Evolutionary conservation across 2,113 vertebrate species (phyloP).

Genomic region (Asarcornis scutulata): DNA sequence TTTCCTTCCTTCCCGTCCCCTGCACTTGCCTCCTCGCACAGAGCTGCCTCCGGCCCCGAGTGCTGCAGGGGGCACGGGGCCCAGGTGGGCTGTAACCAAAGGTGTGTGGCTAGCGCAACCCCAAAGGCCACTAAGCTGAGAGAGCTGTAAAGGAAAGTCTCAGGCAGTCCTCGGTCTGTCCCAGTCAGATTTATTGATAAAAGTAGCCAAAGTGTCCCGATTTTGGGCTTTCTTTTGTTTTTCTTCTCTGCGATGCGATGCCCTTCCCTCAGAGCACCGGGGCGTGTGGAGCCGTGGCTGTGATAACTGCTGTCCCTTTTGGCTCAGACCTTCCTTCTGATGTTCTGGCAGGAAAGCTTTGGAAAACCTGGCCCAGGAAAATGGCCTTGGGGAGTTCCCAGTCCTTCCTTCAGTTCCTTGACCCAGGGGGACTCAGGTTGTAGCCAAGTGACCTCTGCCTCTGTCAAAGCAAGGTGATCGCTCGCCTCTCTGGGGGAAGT

Average conservation of each 20-base stretch:
- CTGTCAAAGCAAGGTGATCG: accelerated
- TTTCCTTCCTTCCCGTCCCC: slow-evolving; percentile 28
- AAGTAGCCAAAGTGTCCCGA: not conserved
- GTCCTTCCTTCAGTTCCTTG: not conserved
- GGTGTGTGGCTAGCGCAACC: not conserved
- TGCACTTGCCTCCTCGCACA: not conserved
- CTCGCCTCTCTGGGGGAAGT: not conserved
- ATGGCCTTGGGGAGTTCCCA: not conserved
- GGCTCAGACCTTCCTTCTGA: not conserved
- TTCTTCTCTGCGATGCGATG: not conserved
- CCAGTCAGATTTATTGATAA: not conserved
- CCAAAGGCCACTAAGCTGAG: not conserved
- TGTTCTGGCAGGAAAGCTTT: not conserved
- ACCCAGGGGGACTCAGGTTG: not conserved
- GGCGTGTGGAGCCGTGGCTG: not conserved
- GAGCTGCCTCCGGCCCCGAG: not conserved
- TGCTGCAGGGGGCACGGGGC: not conserved
- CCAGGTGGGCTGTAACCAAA: not conserved
- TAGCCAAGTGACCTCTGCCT: not conserved
- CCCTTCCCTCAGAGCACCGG: not conserved
- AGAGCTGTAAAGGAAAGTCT: not conserved
- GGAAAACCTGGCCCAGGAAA: not conserved
- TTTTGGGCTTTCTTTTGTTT: not conserved
- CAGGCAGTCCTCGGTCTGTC: not conserved
- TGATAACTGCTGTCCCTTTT: not conserved